Evolutionary conservation across 2,888 invertebrate genomes (phyloP).

Genomic region (Lasioglossum vierecki): DNA sequence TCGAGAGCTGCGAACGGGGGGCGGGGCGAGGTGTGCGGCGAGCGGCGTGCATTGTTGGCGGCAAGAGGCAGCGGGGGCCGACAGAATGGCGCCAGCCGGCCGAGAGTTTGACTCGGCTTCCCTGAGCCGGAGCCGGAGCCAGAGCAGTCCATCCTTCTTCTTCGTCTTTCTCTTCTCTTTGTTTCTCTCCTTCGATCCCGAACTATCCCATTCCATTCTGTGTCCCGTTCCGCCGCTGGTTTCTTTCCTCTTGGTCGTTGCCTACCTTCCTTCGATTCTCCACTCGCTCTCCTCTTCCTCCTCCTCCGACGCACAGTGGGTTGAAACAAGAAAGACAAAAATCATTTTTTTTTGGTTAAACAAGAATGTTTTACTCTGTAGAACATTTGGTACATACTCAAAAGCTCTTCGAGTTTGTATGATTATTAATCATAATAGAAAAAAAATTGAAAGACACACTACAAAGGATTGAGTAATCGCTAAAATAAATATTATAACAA

Average conservation of each 20-base stretch:
- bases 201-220: slow-evolving; percentile 11
- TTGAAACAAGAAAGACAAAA: no score
- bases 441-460: no score
- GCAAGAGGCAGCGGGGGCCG: slow-evolving; percentile 76
- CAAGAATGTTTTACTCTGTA: no score
- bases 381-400: no score
- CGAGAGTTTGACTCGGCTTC: slow-evolving; percentile 72
- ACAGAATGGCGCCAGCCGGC: slow-evolving; percentile 79
- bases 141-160: slow-evolving; percentile 43
- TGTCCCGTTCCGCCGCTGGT: slow-evolving; percentile 5
- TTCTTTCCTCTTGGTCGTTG: slow-evolving; percentile 25
- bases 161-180: slow-evolving; percentile 36
- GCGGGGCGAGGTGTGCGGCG: slow-evolving; percentile 57
- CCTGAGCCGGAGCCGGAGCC: slow-evolving; percentile 45
- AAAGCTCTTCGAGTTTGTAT: no score
- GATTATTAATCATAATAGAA: no score
- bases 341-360: no score
- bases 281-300: not conserved
- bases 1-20: not conserved
- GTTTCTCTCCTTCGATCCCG: slow-evolving; percentile 6
- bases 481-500: no score
- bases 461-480: no score
- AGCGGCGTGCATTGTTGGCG: slow-evolving; percentile 76
- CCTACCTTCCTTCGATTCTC: slow-evolving; percentile 8
- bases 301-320: not conserved